These are phyloP conservation scores for Nephotettix cincticeps DNA, from an alignment of 1,140 invertebrate genomes.

Conservation along the genomic window DNA sequence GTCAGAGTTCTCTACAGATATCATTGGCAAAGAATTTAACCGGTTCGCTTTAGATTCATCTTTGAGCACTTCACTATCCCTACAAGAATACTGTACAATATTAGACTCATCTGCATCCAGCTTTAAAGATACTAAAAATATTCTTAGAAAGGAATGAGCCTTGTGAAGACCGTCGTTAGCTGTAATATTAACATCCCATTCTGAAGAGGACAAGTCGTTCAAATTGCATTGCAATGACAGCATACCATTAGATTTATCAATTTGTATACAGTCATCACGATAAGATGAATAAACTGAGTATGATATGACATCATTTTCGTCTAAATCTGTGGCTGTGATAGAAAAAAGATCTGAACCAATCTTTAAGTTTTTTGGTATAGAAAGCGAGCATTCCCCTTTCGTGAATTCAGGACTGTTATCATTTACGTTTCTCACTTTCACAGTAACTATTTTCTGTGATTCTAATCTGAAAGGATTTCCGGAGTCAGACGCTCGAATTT, in stretches of 20 bases:
- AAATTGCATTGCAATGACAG: constrained; percentile 71
- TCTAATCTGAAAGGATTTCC: constrained; percentile 85
- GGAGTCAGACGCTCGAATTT: constrained; percentile 90
- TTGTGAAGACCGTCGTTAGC: constrained; percentile 85
- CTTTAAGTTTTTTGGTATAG: constrained; percentile 70
- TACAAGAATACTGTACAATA: not conserved
- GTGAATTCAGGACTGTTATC: constrained; percentile 90
- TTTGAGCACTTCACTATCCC: not conserved
- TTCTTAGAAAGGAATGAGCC: not conserved
- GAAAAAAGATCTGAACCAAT: constrained; percentile 84
- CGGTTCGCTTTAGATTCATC: not conserved
- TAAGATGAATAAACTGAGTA: constrained; percentile 86
- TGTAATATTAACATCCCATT: constrained; percentile 75
- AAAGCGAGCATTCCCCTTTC: constrained; percentile 77
- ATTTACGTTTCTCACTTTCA: constrained; percentile 83
- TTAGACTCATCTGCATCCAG: not conserved
- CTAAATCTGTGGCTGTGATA: constrained; percentile 90
- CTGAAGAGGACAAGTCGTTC: constrained; percentile 63
- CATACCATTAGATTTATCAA: constrained; percentile 75
- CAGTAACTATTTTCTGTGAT: constrained; percentile 78
- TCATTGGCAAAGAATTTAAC: constrained; percentile 56
- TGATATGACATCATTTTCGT: constrained; percentile 80
- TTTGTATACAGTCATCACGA: constrained; percentile 84
- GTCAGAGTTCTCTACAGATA: constrained; percentile 55
- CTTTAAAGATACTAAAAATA: not conserved